Conservation (phyloP, 2,797 vertebrate species). For the Tadarida brasiliensis region DNA sequence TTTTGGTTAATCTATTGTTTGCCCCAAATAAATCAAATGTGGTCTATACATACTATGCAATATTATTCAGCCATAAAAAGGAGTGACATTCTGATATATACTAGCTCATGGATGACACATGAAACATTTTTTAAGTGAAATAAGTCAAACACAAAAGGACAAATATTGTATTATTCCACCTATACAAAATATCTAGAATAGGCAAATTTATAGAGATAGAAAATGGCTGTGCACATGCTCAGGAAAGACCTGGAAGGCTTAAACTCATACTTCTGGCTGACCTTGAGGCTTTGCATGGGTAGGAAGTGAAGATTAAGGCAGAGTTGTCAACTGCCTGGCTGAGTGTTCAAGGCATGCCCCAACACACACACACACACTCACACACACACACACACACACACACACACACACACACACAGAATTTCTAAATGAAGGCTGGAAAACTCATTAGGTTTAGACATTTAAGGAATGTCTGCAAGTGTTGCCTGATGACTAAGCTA, state of each 20-base stretch:
- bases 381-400: not conserved
- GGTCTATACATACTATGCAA: no score
- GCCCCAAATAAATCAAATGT: no score
- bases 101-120: no score
- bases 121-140: no score
- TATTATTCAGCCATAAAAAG: no score
- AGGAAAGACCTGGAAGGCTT: not conserved
- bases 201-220: no score
- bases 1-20: no score
- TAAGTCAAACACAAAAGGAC: no score
- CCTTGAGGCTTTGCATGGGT: not conserved
- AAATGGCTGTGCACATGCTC: not conserved
- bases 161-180: no score
- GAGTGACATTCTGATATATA: no score
- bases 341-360: fast-evolving
- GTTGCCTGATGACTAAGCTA: not conserved
- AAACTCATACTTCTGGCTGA: not conserved
- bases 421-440: not conserved
- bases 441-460: not conserved
- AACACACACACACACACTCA: not conserved
- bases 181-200: no score
- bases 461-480: no score
- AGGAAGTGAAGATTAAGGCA: not conserved
- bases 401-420: not conserved
- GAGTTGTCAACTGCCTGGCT: not conserved